Evolutionary conservation across 2,888 invertebrate species (phyloP).

Genomic region (Amorpha juglandis): DNA sequence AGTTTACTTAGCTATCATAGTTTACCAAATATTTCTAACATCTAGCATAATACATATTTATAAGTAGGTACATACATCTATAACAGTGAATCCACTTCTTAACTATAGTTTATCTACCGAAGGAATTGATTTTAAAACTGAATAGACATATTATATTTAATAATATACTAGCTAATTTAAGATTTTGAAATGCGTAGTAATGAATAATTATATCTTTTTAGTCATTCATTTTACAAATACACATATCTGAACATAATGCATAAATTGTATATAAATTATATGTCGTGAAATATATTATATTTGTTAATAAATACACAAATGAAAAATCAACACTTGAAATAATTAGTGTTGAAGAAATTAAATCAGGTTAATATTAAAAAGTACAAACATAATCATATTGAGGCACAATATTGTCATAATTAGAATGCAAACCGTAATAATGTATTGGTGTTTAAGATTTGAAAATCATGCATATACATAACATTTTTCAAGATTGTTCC

Average conservation of each 20-base stretch:
- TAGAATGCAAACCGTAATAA: constrained; percentile 22
- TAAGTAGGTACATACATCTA: not conserved
- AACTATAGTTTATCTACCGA: constrained; percentile 55
- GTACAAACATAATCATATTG: constrained; percentile 31
- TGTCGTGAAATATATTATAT: not conserved
- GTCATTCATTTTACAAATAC: constrained; percentile 22
- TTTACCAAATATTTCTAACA: constrained; percentile 11
- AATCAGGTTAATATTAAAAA: constrained; percentile 5
- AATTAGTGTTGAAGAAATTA: constrained; percentile 4
- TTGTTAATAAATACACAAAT: not conserved
- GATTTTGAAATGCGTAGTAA: constrained; percentile 12
- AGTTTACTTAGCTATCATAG: constrained; percentile 17
- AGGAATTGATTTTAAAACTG: constrained; percentile 67
- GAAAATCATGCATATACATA: constrained; percentile 1
- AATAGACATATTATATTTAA: constrained; percentile 25
- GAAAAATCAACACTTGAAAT: not conserved
- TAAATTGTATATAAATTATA: constrained; percentile 17
- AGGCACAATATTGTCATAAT: constrained; percentile 21
- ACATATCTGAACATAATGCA: constrained; percentile 27
- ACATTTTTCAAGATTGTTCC: not conserved
- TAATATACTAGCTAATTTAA: constrained; percentile 28
- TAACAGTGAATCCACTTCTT: constrained; percentile 27
- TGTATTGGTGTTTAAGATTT: constrained; percentile 23
- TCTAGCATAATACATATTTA: constrained; percentile 24
- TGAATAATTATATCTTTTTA: constrained; percentile 25